These are phyloP conservation scores for Dendrolimus houi DNA, from an alignment of 2,888 invertebrate genomes.

Conservation along the genomic window DNA sequence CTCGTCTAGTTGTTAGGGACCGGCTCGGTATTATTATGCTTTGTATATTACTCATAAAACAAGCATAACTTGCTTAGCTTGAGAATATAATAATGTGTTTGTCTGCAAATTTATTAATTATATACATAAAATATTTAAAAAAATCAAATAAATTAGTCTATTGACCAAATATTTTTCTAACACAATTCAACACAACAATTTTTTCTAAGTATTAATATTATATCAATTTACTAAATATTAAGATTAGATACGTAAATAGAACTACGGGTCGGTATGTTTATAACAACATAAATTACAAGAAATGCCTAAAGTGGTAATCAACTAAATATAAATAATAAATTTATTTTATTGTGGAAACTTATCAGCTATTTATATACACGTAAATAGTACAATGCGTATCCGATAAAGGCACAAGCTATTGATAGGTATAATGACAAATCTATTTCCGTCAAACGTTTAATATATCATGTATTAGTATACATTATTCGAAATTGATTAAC, in stretches of 20 bases:
- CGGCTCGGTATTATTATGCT: no score
- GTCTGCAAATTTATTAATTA: no score
- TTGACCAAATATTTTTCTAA: no score
- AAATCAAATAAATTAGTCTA: no score
- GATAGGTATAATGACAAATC: not conserved
- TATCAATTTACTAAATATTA: not conserved
- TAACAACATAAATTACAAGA: not conserved
- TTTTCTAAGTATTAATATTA: no score
- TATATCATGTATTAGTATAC: not conserved
- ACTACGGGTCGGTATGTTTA: not conserved
- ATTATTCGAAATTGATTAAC: slow-evolving; percentile 40
- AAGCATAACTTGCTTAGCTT: no score
- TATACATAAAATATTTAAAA: no score
- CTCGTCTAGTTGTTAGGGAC: no score
- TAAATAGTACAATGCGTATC: not conserved
- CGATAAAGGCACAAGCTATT: not conserved
- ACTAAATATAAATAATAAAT: not conserved
- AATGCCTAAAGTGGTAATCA: not conserved
- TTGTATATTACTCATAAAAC: no score
- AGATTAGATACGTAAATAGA: not conserved
- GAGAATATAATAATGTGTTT: no score
- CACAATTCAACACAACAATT: no score
- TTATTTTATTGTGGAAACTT: not conserved
- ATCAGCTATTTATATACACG: not conserved
- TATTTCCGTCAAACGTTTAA: not conserved